Evolutionary conservation across 2,113 vertebrate genomes (phyloP), one percentile per base, ranked within the genome.

Genomic region (Phrynosoma platyrhinos): DNA sequence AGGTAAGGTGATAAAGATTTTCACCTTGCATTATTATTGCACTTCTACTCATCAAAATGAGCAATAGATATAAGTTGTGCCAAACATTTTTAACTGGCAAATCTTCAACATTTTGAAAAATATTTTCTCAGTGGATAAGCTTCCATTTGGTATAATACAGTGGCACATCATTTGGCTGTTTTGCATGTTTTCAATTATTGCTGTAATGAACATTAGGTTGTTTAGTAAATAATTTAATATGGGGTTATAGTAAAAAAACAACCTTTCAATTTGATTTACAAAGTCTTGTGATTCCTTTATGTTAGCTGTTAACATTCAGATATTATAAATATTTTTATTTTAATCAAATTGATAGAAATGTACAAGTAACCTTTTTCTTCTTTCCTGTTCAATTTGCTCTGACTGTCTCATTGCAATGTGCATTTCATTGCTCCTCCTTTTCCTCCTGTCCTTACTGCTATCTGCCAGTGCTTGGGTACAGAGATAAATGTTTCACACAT

Each of bases 401-500:
- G 90, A 89, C 89, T 89, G 74, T 95, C 93, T 96, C 72, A 91
- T 96, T 96, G 93, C 95, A 96, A 87, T 95, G 87, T 94, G 88
- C 94, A 94, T 96, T 96, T 96, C 95, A 95, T 96, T 96, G 94
- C 94, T 96, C 93, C 96, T 96, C 88, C 96, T 96, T 93, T 96
- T 96, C 88, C 96, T 96, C 96, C 96, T 95, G 95, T 95, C 95
- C 96, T 96, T 95, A 96, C 95, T 97, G 95, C 97, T 96, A 95
- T 95, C 96, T 96, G 16, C 97, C 97, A 99, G 98, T 99, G 94
- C 97, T 98, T 97, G 98, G 97, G 96, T 98, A 98, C 98, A 99
- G 97, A 97, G 97, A 98, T 98, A 99, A 98, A 96, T 98, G 98
- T 95, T 98, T 98, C 96, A 98, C 97, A 98, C 98, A 98, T 95